Base-by-base conservation (phyloP, 92 coral and sea anemone species). In the Epizoanthus illoricatus region DNA sequence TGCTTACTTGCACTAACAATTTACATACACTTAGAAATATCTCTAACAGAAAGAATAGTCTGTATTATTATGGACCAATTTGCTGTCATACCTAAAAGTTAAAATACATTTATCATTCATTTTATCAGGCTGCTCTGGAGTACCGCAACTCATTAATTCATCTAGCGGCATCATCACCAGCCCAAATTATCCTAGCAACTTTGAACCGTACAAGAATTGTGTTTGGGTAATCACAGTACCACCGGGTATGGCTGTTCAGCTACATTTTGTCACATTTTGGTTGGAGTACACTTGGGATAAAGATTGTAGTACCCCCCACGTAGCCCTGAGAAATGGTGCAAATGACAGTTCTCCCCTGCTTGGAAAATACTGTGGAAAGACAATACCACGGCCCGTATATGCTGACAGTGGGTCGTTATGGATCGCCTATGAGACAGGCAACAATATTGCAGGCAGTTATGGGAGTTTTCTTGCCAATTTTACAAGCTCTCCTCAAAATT, bases 111-210 rank as follows among this genome's bases (percentile, higher is more conserved):
- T 12, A 40, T 8, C 33, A 15, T 68, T 15, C 13, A 39, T 0
- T 68, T 9, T 39, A 9, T 47, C 42, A 71, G 76, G 76, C 23
- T 71, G 76, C 40, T 71, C 59, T 42, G 39, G 57, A 43, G 36
- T n/a, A 15, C 60, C 76, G 2, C 47, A 39, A 17, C 13, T 24
- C 23, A 71, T 71, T 20, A 43, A 4, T 2, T 71, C 76, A 49
- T 49, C 59, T 11, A 47, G 24, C 39, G 76, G 76, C 4, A 21
- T 47, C 33, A 17, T 71, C 42, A 71, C 56, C 11, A 71, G 60
- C 60, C 76, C 76, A 71, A 71, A 71, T 7, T 71, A 71, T 49
- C 76, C 76, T 0, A 71, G 76, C 40, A 71, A 24, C 8, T 71
- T n/a, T 41, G 76, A 71, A 49, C 76, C 76, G 1, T 43, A 71